Percentiles rank a stretch among this genome's conserved stretches.
Evolutionary conservation across 2,113 vertebrate genomes (phyloP).

Genomic region (Gambusia holbrooki): DNA sequence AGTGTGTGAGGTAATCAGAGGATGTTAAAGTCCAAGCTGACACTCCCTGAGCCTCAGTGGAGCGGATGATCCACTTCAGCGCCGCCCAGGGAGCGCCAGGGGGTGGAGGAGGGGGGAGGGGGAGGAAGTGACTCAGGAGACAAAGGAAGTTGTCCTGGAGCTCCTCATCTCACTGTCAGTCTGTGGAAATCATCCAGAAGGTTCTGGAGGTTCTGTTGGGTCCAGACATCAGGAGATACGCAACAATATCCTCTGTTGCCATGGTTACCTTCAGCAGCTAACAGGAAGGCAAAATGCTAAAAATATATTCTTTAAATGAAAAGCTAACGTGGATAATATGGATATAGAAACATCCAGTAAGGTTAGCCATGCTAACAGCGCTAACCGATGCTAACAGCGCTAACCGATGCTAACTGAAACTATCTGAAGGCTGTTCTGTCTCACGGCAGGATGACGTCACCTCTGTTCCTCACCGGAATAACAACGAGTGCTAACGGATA

Average conservation of each 20-base stretch:
- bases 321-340: no score
- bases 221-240: background rate
- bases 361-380: no score
- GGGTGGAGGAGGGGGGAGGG: slow-evolving; percentile 43
- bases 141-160: slow-evolving; percentile 20
- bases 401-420: no score
- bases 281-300: background rate
- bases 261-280: background rate
- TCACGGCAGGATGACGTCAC: no score
- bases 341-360: no score
- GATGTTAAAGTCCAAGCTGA: background rate
- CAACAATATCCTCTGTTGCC: no score
- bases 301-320: no score
- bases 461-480: no score
- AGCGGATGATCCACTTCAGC: background rate
- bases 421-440: no score
- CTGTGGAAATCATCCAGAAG: no score
- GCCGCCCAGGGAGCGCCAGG: background rate
- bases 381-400: no score
- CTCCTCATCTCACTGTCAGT: background rate
- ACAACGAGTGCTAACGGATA: no score
- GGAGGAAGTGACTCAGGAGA: slow-evolving; percentile 51
- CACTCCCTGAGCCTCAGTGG: background rate
- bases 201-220: background rate
- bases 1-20: background rate